Conservation (phyloP, 2,113 vertebrate genomes). For the Prunella himalayana region DNA sequence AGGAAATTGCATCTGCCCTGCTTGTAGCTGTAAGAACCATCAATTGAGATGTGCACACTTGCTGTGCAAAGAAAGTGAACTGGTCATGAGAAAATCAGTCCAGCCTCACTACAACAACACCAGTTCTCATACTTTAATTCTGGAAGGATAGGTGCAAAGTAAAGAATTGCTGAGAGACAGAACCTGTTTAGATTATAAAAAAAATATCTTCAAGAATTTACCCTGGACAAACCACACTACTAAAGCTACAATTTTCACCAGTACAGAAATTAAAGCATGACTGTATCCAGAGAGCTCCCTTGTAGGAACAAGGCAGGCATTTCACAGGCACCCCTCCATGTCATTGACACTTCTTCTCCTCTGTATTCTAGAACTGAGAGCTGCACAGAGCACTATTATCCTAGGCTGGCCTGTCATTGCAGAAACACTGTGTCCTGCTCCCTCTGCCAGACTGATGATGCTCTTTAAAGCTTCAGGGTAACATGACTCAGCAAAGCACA, state of each 20-base stretch:
- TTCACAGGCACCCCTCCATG: neutral
- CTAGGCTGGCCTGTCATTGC: neutral
- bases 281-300: neutral
- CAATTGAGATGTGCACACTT: neutral
- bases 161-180: neutral
- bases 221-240: neutral
- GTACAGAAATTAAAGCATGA: neutral
- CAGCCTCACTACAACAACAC: neutral
- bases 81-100: neutral
- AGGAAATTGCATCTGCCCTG: neutral
- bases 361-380: neutral
- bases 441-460: neutral
- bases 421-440: neutral
- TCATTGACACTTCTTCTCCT: neutral
- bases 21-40: neutral
- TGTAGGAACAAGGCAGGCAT: neutral
- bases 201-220: neutral
- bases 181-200: neutral
- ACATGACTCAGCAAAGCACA: neutral
- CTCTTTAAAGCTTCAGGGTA: constrained; percentile 1
- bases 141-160: neutral
- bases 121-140: neutral
- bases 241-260: neutral
- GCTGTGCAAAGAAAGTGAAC: neutral
- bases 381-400: neutral